Base-by-base conservation (phyloP, 1,140 invertebrate genomes). In the Drosophila sproati region DNA sequence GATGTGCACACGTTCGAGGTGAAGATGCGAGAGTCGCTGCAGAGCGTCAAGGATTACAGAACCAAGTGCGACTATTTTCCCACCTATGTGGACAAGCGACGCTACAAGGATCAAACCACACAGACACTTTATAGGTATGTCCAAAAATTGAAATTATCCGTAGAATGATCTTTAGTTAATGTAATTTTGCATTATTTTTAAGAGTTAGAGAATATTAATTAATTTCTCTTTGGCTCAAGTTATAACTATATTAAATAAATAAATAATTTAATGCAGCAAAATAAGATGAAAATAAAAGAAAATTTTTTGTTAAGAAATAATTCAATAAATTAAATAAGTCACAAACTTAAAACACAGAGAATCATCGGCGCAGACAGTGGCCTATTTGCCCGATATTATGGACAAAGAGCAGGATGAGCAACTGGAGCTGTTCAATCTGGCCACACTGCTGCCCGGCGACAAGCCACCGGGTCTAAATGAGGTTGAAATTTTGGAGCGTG, bases 341-440 rank as follows among this genome's bases (percentile, higher is more conserved):
- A 20, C 6, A 20, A 28, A 10, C 31, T 37, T 12, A 20, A 8
- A 20, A 35, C 3, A 2, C 48, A 92, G 91, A 70, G 96, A 97
- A 82, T 95, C 94, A 12, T 96, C 96, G 67, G 93, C 95, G 20
- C 96, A 97, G 92, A 97, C 96, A 1, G 83, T 94, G 51, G 95
- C 96, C 2, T 97, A 95, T 63, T 94, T 96, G 35, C 92, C 92
- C 0, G 91, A 93, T 10, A 94, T 95, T 77, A 91, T 93, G 3
- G 75, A 94, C 43, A 76, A 85, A 4, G 79, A 82, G 0, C 45
- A 63, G 6, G 70, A 47, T 3, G 63, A 80, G 47, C 50, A 20
- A 2, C 8, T 91, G 0, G 92, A 93, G 59, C 55, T 93, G 0
- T 92, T 88, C 31, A 79, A 78, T 12, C 41, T 92, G 34, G 45